Percentiles rank a stretch among this genome's conserved stretches.
Conservation (phyloP, 2,797 vertebrate genomes). For the Pantherophis alleghaniensis region DNA sequence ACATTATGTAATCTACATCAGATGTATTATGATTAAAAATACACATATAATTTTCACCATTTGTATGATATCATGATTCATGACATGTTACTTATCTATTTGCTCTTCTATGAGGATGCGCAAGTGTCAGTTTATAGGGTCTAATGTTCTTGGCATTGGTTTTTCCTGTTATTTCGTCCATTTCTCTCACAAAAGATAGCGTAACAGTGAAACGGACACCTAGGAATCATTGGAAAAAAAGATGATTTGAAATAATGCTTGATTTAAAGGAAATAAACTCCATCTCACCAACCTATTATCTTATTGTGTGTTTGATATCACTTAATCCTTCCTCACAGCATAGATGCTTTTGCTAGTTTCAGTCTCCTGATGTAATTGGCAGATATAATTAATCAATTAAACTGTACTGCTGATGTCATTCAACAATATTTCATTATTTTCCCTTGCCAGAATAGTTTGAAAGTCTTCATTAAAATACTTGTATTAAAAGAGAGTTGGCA, state of each 20-base stretch:
- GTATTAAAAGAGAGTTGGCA: neutral
- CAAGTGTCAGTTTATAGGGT: neutral
- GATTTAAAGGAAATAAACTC: neutral
- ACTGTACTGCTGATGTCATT: neutral
- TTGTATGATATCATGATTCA: neutral
- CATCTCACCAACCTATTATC: neutral
- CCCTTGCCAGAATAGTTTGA: constrained; percentile 2
- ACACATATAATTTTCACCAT: neutral
- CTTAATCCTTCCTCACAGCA: neutral
- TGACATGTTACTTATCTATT: neutral
- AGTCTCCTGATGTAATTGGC: neutral
- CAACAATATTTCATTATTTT: constrained; percentile 8
- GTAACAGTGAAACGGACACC: neutral
- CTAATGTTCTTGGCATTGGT: neutral
- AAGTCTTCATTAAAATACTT: neutral
- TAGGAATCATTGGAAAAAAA: neutral
- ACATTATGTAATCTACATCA: neutral
- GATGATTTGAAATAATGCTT: neutral
- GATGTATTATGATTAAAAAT: neutral
- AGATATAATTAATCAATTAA: neutral
- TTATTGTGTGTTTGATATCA: neutral
- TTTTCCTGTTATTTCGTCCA: neutral
- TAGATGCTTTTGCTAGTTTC: neutral
- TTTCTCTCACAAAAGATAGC: neutral
- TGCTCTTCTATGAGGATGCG: neutral